phyloP scores from a whole-genome alignment of 2,113 vertebrate species.

The Eleginops maclovinus region DNA sequence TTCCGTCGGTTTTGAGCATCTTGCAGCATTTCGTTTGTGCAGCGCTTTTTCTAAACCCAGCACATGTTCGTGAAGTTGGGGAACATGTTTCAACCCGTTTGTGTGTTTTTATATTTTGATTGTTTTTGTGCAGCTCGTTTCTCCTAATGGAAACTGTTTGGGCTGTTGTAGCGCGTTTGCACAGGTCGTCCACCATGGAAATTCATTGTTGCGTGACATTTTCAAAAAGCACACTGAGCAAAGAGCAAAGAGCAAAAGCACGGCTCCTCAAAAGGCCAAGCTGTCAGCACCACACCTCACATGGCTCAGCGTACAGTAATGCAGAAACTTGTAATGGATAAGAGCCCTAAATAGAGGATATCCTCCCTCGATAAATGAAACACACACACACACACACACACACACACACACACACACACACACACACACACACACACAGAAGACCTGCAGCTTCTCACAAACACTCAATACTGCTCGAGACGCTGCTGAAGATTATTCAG shows the following conservation, averaged over 20 bases:
- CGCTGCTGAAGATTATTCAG: conserved; percentile 61
- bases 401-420: no score
- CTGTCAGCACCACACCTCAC: neutral
- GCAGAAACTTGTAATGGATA: conserved; percentile 8
- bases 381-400: conserved; percentile 27
- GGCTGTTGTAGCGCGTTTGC: no score
- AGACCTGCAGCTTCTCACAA: conserved; percentile 49
- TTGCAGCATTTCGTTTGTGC: no score
- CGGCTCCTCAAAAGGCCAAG: neutral
- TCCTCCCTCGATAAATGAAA: conserved; percentile 43
- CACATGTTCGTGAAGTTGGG: no score
- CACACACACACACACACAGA: no score
- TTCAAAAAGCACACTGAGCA: neutral
- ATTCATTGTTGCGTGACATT: neutral
- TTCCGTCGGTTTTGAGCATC: no score
- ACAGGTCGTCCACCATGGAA: neutral
- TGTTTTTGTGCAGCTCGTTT: no score
- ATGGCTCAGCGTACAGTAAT: neutral
- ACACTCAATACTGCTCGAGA: conserved; percentile 47
- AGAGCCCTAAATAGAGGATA: conserved; percentile 17
- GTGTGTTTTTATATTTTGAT: no score
- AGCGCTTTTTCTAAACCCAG: no score
- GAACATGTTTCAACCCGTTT: no score
- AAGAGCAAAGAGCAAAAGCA: no score
- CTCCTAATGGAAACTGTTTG: no score